A percentile compares a stretch with the other conserved stretches of the same genome.
Evolutionary conservation across 2,888 invertebrate genomes (phyloP).

Genomic region (Scotopteryx bipunctaria): DNA sequence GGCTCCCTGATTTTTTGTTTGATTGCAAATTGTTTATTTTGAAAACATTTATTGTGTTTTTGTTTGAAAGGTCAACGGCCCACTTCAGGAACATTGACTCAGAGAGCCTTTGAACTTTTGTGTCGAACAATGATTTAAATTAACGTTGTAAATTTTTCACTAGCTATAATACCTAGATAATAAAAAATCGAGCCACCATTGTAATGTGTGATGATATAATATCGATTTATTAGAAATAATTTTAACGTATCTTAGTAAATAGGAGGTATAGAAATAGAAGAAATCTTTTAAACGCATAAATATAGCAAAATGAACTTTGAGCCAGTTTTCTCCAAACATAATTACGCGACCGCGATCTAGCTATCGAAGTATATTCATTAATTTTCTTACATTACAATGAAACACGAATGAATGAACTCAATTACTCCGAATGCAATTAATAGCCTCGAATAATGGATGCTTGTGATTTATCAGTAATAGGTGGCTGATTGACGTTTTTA

Average conservation of each 20-base stretch:
- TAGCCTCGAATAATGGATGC: slow-evolving; percentile 68
- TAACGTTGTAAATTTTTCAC: too few species aligned
- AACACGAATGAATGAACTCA: slow-evolving; percentile 69
- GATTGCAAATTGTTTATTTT: slow-evolving; percentile 5
- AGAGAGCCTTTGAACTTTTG: background rate
- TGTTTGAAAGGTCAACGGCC: background rate
- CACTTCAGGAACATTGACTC: background rate
- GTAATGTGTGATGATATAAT: too few species aligned
- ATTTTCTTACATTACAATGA: slow-evolving; percentile 56
- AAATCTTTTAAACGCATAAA: background rate
- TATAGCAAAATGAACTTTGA: background rate
- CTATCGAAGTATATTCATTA: slow-evolving; percentile 62
- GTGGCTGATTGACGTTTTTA: slow-evolving; percentile 78
- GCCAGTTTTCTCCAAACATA: slow-evolving; percentile 41
- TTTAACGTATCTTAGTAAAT: too few species aligned
- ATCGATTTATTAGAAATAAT: too few species aligned
- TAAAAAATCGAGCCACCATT: too few species aligned
- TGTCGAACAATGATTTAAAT: too few species aligned
- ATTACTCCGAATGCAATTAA: slow-evolving; percentile 74
- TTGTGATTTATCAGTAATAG: slow-evolving; percentile 74
- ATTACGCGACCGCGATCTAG: slow-evolving; percentile 44
- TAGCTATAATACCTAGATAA: too few species aligned
- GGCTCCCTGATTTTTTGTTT: slow-evolving; percentile 22
- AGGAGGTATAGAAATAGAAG: too few species aligned
- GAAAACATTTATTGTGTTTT: background rate